These are phyloP conservation scores for Gallirallus australis DNA, from an alignment of 2,797 vertebrate species.

Conservation along the genomic window DNA sequence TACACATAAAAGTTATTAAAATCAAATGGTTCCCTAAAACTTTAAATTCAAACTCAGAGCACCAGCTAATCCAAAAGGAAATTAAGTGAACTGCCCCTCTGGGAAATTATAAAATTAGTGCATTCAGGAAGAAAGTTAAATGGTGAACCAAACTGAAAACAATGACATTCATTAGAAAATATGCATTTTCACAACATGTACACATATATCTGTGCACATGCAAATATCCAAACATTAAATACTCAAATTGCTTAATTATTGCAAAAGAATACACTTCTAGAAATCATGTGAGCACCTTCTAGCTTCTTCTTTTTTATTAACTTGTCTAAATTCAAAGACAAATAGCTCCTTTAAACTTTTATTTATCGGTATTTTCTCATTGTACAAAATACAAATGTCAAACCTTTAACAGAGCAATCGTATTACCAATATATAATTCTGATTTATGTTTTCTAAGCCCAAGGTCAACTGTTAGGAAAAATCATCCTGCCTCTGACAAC, in stretches of 20 bases:
- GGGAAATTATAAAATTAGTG: constrained; percentile 65
- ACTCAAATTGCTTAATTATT: background rate
- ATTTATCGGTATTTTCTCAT: constrained; percentile 18
- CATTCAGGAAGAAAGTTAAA: constrained; percentile 15
- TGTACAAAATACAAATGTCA: constrained; percentile 59
- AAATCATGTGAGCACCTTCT: background rate
- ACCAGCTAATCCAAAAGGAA: constrained; percentile 80
- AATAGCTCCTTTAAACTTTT: constrained; percentile 26
- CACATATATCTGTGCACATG: background rate
- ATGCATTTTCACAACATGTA: constrained; percentile 11
- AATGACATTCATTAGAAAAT: constrained; percentile 36
- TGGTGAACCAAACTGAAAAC: constrained; percentile 22
- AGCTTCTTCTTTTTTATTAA: background rate
- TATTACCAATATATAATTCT: constrained; percentile 29
- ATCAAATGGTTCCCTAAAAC: constrained; percentile 82
- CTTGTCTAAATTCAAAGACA: constrained; percentile 8
- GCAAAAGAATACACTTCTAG: background rate
- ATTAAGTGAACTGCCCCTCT: constrained; percentile 75
- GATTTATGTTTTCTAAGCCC: constrained; percentile 27
- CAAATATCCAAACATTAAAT: background rate
- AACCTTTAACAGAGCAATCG: constrained; percentile 29
- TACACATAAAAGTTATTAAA: constrained; percentile 83
- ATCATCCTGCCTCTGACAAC: background rate
- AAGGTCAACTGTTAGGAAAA: constrained; percentile 39
- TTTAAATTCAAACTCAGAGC: constrained; percentile 80